phyloP scores from a whole-genome alignment of 2,888 invertebrate genomes.

The Calameuta idolon region DNA sequence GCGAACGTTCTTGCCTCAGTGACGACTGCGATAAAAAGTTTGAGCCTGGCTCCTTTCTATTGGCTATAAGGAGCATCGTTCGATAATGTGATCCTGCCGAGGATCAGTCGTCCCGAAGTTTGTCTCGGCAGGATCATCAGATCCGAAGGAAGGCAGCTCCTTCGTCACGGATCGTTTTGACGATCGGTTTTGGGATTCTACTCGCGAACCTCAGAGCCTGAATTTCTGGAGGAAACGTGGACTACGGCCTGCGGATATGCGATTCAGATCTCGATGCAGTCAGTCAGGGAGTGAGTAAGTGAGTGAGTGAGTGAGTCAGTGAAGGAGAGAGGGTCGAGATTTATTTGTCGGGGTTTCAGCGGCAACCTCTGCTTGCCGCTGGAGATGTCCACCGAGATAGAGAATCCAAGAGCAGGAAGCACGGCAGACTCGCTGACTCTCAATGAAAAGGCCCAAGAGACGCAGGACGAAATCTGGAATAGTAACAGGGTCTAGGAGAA shows the following conservation, averaged over 20 bases:
- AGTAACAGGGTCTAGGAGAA: background rate
- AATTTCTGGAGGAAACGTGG: constrained; percentile 37
- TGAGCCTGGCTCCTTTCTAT: background rate
- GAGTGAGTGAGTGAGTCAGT: constrained; percentile 29
- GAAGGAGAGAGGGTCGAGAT: constrained; percentile 44
- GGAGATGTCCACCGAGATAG: constrained; percentile 61
- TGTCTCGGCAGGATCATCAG: background rate
- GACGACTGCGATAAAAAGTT: background rate
- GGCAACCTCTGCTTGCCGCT: constrained; percentile 40
- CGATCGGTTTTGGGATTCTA: constrained; percentile 34
- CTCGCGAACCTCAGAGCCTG: constrained; percentile 34
- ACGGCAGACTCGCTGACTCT: constrained; percentile 57
- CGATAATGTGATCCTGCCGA: background rate
- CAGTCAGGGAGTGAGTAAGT: constrained; percentile 34
- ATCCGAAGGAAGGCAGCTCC: background rate
- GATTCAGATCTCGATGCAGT: constrained; percentile 45
- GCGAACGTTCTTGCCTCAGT: background rate
- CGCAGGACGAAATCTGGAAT: constrained; percentile 9
- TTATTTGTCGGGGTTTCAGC: constrained; percentile 54
- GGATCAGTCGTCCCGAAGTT: background rate
- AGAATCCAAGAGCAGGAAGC: constrained; percentile 56
- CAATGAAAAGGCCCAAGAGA: constrained; percentile 51
- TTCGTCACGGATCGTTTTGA: background rate
- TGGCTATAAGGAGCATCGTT: background rate
- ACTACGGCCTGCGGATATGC: constrained; percentile 39